Percentiles rank a stretch among this genome's conserved stretches.
Evolutionary conservation across 2,113 vertebrate species (phyloP).

Genomic region (Oenanthe melanoleuca): DNA sequence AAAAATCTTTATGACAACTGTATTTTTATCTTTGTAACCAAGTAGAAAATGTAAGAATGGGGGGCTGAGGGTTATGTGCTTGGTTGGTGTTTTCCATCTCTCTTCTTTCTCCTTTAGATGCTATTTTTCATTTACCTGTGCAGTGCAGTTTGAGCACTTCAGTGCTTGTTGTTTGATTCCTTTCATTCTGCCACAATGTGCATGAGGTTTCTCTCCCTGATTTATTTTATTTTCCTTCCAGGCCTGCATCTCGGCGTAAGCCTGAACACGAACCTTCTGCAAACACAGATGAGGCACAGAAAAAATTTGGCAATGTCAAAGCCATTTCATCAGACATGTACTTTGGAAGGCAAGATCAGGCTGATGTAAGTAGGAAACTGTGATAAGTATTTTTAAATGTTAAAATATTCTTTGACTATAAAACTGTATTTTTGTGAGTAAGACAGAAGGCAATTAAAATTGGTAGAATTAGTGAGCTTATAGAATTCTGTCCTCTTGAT

Average conservation of each 20-base stretch:
- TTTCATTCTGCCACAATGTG: not conserved
- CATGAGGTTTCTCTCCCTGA: not conserved
- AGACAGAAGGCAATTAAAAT: not conserved
- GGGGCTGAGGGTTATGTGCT: not conserved
- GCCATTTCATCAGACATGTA: slow-evolving; percentile 98
- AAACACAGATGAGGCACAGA: slow-evolving; percentile 85
- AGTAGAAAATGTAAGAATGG: not conserved
- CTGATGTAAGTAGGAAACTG: slow-evolving; percentile 78
- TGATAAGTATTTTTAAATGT: not conserved
- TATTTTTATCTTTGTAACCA: not conserved
- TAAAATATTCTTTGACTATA: not conserved
- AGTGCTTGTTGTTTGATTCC: not conserved
- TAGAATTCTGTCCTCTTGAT: not conserved
- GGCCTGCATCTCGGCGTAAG: slow-evolving; percentile 83
- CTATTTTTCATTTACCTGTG: not conserved
- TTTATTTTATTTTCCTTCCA: slow-evolving; percentile 3
- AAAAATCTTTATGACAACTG: not conserved
- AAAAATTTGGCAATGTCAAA: slow-evolving; percentile 90
- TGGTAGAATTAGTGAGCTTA: not conserved
- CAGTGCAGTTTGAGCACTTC: not conserved
- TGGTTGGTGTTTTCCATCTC: not conserved
- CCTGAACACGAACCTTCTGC: slow-evolving; percentile 66
- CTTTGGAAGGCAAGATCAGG: slow-evolving; percentile 89
- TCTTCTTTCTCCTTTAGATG: not conserved
- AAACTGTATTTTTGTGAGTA: not conserved